These are phyloP conservation scores for Epinotia demarniana DNA, from an alignment of 2,888 invertebrate genomes.

Conservation along the genomic window DNA sequence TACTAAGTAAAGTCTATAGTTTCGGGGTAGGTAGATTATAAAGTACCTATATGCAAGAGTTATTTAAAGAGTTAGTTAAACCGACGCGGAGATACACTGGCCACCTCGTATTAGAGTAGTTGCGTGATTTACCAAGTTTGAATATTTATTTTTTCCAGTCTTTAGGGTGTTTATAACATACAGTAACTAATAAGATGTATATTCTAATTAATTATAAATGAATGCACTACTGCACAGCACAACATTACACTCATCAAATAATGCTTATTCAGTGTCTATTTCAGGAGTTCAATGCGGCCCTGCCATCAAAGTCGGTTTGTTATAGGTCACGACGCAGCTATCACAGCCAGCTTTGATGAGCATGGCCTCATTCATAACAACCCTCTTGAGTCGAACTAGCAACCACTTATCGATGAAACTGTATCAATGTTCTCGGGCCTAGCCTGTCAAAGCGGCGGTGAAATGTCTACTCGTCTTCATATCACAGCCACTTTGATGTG, in stretches of 20 bases:
- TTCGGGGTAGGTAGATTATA: too few relatives aligned
- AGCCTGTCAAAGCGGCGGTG: constrained; percentile 95
- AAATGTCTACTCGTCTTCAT: constrained; percentile 89
- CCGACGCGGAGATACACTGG: neutral
- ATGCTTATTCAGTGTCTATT: constrained; percentile 44
- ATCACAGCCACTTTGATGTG: constrained; percentile 99
- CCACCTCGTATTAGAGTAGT: neutral
- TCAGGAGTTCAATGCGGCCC: constrained; percentile 74
- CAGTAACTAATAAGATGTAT: neutral
- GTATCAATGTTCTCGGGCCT: constrained; percentile 80
- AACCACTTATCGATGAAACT: constrained; percentile 35
- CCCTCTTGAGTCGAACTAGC: constrained; percentile 44
- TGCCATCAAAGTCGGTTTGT: constrained; percentile 93
- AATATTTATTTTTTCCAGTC: neutral
- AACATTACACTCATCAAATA: neutral
- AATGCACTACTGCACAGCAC: neutral
- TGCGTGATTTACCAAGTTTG: neutral
- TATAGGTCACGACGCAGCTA: constrained; percentile 89
- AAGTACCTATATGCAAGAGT: too few relatives aligned
- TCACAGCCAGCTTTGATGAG: constrained; percentile 99
- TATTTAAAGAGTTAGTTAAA: neutral
- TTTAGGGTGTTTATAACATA: neutral
- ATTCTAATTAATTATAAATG: neutral
- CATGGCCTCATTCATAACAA: constrained; percentile 85
- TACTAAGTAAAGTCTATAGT: too few relatives aligned